Conservation (phyloP, 2,113 vertebrate species). For the Proteles cristata region DNA sequence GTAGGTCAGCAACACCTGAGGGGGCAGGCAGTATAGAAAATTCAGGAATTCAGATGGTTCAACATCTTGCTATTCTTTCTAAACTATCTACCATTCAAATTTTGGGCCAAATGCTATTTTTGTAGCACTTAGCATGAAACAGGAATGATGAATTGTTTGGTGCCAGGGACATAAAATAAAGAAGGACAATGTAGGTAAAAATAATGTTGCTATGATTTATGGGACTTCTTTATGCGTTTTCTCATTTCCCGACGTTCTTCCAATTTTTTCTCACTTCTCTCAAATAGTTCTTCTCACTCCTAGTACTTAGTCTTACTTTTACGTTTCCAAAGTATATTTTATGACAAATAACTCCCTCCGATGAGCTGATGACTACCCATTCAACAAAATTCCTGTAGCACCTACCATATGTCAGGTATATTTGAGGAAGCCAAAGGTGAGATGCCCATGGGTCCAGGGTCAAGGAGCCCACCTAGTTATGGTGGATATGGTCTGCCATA, state of each 20-base stretch:
- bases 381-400: background rate
- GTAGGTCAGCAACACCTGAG: background rate
- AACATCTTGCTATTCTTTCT: background rate
- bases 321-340: background rate
- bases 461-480: background rate
- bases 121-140: background rate
- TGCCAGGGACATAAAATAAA: background rate
- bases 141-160: slow-evolving; percentile 62
- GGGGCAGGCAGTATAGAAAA: background rate
- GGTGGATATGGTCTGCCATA: no score
- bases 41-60: background rate
- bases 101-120: slow-evolving; percentile 47
- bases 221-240: background rate
- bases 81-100: background rate
- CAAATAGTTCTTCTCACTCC: background rate
- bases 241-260: background rate
- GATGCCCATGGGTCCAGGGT: rapidly evolving
- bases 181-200: slow-evolving; percentile 33
- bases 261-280: background rate
- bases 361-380: background rate
- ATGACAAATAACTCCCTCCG: background rate
- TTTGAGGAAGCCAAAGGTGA: background rate
- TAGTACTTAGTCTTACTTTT: background rate
- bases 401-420: no score
- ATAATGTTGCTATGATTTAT: slow-evolving; percentile 43